Percentiles rank a stretch among this genome's conserved stretches.
Conservation (phyloP, 2,888 invertebrate species). For the Oscheius onirici region DNA sequence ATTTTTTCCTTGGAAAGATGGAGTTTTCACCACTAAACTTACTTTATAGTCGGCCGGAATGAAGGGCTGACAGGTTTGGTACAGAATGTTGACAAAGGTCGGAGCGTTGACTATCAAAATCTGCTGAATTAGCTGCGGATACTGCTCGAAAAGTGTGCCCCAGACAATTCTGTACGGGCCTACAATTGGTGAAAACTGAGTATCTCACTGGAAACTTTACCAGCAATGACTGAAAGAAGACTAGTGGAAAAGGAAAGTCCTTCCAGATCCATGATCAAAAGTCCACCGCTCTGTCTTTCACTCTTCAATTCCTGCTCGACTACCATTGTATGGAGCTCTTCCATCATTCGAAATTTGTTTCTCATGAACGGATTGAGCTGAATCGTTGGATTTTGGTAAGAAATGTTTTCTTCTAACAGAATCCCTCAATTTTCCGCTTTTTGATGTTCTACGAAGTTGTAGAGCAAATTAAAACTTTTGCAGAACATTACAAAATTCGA, state of each 20-base stretch:
- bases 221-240: conserved; percentile 64
- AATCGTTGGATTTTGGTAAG: background rate
- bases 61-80: conserved; percentile 66
- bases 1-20: conserved; percentile 44
- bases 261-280: conserved; percentile 65
- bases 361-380: conserved; percentile 65
- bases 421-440: background rate
- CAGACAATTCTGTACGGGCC: conserved; percentile 70
- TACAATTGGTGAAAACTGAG: conserved; percentile 30
- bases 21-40: background rate
- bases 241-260: conserved; percentile 62
- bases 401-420: background rate
- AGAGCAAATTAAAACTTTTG: background rate
- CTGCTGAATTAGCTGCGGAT: conserved; percentile 64
- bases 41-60: conserved; percentile 65
- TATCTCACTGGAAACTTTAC: conserved; percentile 31
- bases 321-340: conserved; percentile 56
- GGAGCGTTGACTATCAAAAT: conserved; percentile 68
- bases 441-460: background rate
- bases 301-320: conserved; percentile 51
- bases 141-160: conserved; percentile 70
- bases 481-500: background rate
- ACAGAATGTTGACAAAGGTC: conserved; percentile 66
- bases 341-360: conserved; percentile 68
- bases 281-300: conserved; percentile 56